A percentile compares a stretch with the other conserved stretches of the same genome.
These are phyloP conservation scores for Catostylus mosaicus DNA, from an alignment of 30 jellyfish, hydroid and myxozoan genomes.

Conservation along the genomic window DNA sequence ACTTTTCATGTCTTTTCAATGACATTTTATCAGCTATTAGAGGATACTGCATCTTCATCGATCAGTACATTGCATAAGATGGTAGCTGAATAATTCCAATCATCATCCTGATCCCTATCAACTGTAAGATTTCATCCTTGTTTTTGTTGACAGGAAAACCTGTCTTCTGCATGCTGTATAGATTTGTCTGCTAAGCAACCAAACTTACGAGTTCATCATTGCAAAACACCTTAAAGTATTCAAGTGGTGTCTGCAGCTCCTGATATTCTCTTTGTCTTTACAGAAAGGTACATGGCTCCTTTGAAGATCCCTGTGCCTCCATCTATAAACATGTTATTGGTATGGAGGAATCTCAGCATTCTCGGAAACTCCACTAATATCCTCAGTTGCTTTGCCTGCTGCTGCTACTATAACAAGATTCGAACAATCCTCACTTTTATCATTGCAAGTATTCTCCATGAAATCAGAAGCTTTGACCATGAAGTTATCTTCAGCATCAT, in stretches of 20 bases:
- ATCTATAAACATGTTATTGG: background rate
- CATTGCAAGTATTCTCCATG: background rate
- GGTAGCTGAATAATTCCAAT: conserved; percentile 77
- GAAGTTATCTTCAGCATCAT: background rate
- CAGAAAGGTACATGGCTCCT: background rate
- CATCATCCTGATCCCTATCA: conserved; percentile 64
- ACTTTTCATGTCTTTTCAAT: background rate
- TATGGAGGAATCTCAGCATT: background rate
- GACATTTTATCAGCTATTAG: conserved; percentile 70
- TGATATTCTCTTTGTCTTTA: background rate
- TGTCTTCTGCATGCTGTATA: conserved; percentile 60
- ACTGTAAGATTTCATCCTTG: conserved; percentile 46
- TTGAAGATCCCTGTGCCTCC: background rate
- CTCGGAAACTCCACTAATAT: background rate
- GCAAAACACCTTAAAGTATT: no score
- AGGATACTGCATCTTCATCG: conserved; percentile 42
- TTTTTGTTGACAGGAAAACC: conserved; percentile 41
- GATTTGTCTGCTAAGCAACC: conserved; percentile 54
- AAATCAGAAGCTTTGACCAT: background rate
- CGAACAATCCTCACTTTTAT: background rate
- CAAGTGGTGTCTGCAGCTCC: no score
- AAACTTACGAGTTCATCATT: no score
- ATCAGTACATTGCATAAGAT: conserved; percentile 58
- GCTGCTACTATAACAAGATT: background rate
- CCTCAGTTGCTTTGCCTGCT: background rate